These are phyloP conservation scores for Menidia menidia DNA, from an alignment of 2,797 vertebrate genomes.

Conservation along the genomic window DNA sequence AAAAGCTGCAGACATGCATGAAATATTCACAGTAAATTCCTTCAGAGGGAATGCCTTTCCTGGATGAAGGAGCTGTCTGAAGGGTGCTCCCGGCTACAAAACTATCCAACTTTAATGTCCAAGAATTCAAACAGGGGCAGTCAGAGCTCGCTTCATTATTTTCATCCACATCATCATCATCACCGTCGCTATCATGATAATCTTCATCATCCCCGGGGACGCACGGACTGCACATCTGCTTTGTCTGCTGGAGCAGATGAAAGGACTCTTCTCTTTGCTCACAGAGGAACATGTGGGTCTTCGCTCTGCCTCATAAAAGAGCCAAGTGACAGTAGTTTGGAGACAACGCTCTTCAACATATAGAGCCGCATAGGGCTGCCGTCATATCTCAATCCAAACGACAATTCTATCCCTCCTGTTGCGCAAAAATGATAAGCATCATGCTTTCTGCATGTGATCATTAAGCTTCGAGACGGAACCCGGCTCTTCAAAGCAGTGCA, in stretches of 20 bases:
- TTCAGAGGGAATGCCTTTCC: constrained; percentile 18
- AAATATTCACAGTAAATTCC: constrained; percentile 22
- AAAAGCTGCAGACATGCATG: constrained; percentile 6
- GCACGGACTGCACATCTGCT: constrained; percentile 32
- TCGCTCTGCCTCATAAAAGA: constrained; percentile 22
- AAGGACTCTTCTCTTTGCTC: constrained; percentile 32
- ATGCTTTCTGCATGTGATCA: constrained; percentile 78
- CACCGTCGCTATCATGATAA: constrained; percentile 13
- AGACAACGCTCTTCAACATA: constrained; percentile 6
- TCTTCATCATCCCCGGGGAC: constrained; percentile 47
- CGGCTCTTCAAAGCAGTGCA: constrained; percentile 74
- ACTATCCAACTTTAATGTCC: constrained; percentile 20
- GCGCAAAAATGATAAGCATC: constrained; percentile 57
- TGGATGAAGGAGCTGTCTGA: neutral
- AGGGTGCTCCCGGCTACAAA: neutral
- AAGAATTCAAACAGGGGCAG: constrained; percentile 25
- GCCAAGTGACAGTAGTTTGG: constrained; percentile 30
- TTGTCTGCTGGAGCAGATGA: constrained; percentile 30
- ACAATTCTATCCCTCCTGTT: constrained; percentile 30
- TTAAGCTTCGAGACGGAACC: constrained; percentile 37
- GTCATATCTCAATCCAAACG: constrained; percentile 27
- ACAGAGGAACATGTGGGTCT: constrained; percentile 18
- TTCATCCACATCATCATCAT: constrained; percentile 24
- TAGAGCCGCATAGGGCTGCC: constrained; percentile 9
- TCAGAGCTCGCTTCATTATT: constrained; percentile 36